Evolutionary conservation across 1,140 invertebrate genomes (phyloP), one percentile per base, ranked within the genome.

Genomic region (Zaprionus africanus): DNA sequence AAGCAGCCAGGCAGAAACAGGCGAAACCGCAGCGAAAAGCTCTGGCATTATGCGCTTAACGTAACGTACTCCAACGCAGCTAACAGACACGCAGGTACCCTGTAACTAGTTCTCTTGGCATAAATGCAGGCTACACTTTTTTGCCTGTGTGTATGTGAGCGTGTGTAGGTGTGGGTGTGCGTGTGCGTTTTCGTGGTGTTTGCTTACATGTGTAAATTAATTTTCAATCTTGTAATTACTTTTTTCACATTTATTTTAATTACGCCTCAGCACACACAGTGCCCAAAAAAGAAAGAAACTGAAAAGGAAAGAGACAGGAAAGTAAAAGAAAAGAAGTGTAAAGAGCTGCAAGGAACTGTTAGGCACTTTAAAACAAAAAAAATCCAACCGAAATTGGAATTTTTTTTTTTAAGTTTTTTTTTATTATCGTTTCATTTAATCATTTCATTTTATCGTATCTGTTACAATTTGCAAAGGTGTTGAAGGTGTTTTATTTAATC

Each of bases 161-260:
- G 63, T n/a, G n/a, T n/a, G n/a, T n/a, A n/a, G n/a, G n/a, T n/a
- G n/a, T n/a, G n/a, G n/a, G n/a, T 70, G 26, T 78, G 41, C 56
- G 68, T 46, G 51, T 59, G 54, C 58, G 22, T 74, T 31, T 64
- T 36, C 43, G 49, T 63, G 81, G 84, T 88, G 85, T 88, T 88
- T 88, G 85, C 85, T 82, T 88, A 88, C 85, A 90, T 88, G 85
- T 90, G 85, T 88, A 88, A 90, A 90, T 88, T 88, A 88, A 85
- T 90, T 88, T 88, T 88, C 85, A 90, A 88, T 88, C 85, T 88
- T 82, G 85, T 90, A 85, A 88, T 88, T 88, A 88, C 85, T 88
- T 88, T 88, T 85, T 88, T 80, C 57, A 73, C 85, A 90, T 84
- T 88, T 88, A 88, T 88, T 88, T 88, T 88, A 88, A 90, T 90